phyloP scores from a whole-genome alignment of 2,797 vertebrate genomes.

The Galaxias olidus region DNA sequence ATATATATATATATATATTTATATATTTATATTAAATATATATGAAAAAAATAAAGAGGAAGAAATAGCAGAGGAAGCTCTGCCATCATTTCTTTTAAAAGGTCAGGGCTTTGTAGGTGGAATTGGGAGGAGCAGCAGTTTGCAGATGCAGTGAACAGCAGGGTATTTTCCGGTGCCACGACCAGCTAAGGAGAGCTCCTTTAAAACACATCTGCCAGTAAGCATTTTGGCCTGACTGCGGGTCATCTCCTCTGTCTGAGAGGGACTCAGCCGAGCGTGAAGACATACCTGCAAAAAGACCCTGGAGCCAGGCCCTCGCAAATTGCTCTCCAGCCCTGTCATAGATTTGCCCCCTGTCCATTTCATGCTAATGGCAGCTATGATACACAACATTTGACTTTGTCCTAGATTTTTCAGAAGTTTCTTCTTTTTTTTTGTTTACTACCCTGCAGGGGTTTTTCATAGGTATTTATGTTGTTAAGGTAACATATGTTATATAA shows the following conservation, averaged over 20 bases:
- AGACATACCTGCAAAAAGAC: slow-evolving; percentile 87
- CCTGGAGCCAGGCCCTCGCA: slow-evolving; percentile 62
- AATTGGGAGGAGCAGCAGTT: slow-evolving; percentile 84
- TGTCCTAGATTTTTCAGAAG: neutral
- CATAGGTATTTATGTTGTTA: neutral
- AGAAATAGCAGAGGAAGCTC: slow-evolving; percentile 73
- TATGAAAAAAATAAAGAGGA: slow-evolving; percentile 7
- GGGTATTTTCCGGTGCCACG: slow-evolving; percentile 98
- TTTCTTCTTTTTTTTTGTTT: too few species aligned
- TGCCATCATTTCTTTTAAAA: slow-evolving; percentile 95
- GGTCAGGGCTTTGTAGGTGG: slow-evolving; percentile 96
- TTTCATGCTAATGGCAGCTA: slow-evolving; percentile 21
- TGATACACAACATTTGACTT: neutral
- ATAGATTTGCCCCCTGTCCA: neutral
- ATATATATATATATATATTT: too few species aligned
- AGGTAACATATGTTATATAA: too few species aligned
- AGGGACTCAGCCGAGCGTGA: slow-evolving; percentile 78
- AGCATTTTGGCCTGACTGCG: slow-evolving; percentile 96
- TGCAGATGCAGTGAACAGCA: slow-evolving; percentile 96
- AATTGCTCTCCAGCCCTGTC: too few species aligned
- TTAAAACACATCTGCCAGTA: slow-evolving; percentile 97
- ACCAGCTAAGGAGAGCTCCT: slow-evolving; percentile 95
- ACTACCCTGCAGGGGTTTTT: neutral
- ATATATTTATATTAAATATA: too few species aligned
- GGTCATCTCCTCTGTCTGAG: slow-evolving; percentile 90